These are phyloP conservation scores for Pogonocherus hispidulus DNA, from an alignment of 2,888 invertebrate genomes.

Conservation along the genomic window DNA sequence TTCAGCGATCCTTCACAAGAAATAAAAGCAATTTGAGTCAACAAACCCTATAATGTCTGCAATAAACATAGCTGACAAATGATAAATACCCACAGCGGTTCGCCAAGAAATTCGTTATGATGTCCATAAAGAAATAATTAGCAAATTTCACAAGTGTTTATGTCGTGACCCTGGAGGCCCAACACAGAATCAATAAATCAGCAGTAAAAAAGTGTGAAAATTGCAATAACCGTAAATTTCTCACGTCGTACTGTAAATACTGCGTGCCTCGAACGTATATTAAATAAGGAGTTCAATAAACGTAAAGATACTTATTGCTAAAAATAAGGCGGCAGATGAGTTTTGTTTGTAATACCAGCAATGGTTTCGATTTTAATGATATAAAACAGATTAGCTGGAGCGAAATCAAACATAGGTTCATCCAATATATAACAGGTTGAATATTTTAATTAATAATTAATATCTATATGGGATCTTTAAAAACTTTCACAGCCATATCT, in stretches of 20 bases:
- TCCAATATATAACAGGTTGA: no score
- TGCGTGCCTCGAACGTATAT: neutral
- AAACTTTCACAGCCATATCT: no score
- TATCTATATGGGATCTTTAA: no score
- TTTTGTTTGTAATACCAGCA: neutral
- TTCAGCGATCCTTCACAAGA: neutral
- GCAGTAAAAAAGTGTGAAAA: conserved; percentile 30
- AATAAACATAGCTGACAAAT: neutral
- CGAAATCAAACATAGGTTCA: no score
- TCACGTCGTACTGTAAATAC: conserved; percentile 5
- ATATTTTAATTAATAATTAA: no score
- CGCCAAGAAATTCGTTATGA: neutral
- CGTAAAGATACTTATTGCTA: neutral
- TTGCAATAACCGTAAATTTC: conserved; percentile 28
- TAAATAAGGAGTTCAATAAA: conserved; percentile 4
- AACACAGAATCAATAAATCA: conserved; percentile 12
- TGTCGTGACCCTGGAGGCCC: neutral
- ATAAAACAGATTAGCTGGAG: no score
- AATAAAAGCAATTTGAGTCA: neutral
- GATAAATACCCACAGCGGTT: neutral
- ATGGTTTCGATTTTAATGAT: neutral
- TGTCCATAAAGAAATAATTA: conserved; percentile 15
- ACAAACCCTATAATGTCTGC: neutral
- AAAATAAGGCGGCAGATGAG: conserved; percentile 5
- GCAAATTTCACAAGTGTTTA: conserved; percentile 1